Conservation (phyloP, 2,888 invertebrate species). For the Halictus ligatus region DNA sequence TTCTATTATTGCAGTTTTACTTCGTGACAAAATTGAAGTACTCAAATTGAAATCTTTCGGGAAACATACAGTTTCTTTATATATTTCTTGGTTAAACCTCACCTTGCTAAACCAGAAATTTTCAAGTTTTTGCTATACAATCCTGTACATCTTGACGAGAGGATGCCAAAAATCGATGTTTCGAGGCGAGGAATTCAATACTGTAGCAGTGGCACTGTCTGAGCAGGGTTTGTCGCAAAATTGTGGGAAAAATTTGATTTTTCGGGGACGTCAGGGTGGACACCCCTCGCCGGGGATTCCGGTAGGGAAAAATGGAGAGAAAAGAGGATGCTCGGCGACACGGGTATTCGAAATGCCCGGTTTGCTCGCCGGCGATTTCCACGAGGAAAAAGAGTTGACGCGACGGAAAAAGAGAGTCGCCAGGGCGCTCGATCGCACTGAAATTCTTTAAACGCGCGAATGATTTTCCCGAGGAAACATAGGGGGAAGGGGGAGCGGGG, state of each 20-base stretch:
- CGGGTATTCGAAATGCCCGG: conserved; percentile 29
- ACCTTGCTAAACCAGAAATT: too few species aligned
- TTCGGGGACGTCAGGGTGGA: neutral
- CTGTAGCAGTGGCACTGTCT: too few species aligned
- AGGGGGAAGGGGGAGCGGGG: neutral
- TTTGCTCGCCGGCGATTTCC: conserved; percentile 4
- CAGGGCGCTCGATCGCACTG: neutral
- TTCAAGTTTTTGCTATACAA: too few species aligned
- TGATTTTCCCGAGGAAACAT: neutral
- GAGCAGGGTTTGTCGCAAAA: neutral
- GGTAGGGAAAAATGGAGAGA: neutral
- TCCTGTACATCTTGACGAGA: too few species aligned
- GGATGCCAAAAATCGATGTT: too few species aligned
- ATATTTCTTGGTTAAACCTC: too few species aligned
- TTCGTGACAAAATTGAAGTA: too few species aligned
- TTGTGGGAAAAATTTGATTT: neutral
- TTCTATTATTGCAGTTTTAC: too few species aligned
- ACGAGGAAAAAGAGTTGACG: conserved; percentile 12
- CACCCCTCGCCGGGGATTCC: neutral
- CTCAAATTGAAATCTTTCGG: too few species aligned
- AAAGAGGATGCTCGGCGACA: neutral
- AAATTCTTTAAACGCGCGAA: conserved; percentile 9
- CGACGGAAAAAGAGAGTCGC: neutral
- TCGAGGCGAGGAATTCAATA: too few species aligned
- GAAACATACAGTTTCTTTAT: too few species aligned